Evolutionary conservation across 2,797 vertebrate species (phyloP).

Genomic region (Rhynchotus rufescens): DNA sequence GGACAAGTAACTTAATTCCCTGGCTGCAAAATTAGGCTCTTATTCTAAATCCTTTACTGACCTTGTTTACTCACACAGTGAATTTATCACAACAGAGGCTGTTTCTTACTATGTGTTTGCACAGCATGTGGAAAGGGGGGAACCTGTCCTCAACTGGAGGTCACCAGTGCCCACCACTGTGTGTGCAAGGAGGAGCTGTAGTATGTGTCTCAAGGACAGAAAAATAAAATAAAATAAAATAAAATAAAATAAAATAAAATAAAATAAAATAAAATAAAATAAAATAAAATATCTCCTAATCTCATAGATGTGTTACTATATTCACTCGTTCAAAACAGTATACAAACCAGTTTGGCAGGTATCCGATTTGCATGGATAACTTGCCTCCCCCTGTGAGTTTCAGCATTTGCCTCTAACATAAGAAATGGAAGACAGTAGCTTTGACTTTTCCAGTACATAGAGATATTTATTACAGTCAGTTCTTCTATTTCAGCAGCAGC

Average conservation of each 20-base stretch:
- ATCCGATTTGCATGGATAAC: not conserved
- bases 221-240: not conserved
- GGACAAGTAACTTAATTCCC: not conserved
- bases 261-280: too few relatives aligned
- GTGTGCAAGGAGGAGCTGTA: fast-evolving
- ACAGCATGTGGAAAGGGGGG: not conserved
- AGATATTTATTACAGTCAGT: not conserved
- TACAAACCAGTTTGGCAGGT: not conserved
- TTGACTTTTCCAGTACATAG: not conserved
- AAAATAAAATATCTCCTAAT: not conserved
- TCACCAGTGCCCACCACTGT: not conserved
- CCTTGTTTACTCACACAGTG: not conserved
- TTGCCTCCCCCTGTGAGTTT: not conserved
- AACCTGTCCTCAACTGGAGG: not conserved
- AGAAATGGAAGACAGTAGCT: not conserved
- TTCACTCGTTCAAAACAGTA: not conserved
- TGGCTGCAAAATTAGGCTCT: not conserved
- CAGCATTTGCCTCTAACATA: not conserved
- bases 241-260: too few relatives aligned
- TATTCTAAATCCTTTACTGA: not conserved
- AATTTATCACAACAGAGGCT: not conserved
- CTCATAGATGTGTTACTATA: not conserved
- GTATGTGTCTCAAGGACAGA: not conserved
- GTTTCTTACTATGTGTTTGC: not conserved
- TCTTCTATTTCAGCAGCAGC: not conserved